Evolutionary conservation across 2,888 invertebrate species (phyloP).

Genomic region (Himalopsyche japonica): DNA sequence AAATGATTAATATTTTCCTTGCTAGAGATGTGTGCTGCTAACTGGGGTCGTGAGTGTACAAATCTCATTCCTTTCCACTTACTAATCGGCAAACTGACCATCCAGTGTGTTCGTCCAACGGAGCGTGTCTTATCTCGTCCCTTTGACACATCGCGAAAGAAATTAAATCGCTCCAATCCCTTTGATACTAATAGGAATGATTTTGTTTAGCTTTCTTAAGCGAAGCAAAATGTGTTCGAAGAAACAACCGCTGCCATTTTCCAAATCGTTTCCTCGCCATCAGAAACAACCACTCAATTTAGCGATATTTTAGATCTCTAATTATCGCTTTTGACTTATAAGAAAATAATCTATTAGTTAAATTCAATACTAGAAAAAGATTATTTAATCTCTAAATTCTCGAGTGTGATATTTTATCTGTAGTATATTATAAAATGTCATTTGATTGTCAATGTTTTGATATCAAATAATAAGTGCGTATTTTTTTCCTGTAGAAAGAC

Average conservation of each 20-base stretch:
- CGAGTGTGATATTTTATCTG: too few relatives aligned
- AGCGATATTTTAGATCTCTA: too few relatives aligned
- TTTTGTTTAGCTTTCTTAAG: neutral
- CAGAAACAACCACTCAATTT: neutral
- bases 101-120: conserved; percentile 18
- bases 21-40: too few relatives aligned
- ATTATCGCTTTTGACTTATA: too few relatives aligned
- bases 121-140: conserved; percentile 28
- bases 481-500: too few relatives aligned
- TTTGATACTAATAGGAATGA: conserved; percentile 28
- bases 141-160: conserved; percentile 34
- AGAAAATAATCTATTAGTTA: too few relatives aligned
- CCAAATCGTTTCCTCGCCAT: neutral
- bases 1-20: too few relatives aligned
- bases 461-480: too few relatives aligned
- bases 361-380: too few relatives aligned
- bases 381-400: too few relatives aligned
- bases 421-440: too few relatives aligned
- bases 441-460: too few relatives aligned
- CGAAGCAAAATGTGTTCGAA: neutral
- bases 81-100: conserved; percentile 27
- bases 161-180: conserved; percentile 33
- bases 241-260: conserved; percentile 27
- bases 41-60: neutral
- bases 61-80: neutral